A percentile compares a stretch with the other conserved stretches of the same genome.
phyloP scores from a whole-genome alignment of 2,797 vertebrate species.

The Acanthopagrus latus region DNA sequence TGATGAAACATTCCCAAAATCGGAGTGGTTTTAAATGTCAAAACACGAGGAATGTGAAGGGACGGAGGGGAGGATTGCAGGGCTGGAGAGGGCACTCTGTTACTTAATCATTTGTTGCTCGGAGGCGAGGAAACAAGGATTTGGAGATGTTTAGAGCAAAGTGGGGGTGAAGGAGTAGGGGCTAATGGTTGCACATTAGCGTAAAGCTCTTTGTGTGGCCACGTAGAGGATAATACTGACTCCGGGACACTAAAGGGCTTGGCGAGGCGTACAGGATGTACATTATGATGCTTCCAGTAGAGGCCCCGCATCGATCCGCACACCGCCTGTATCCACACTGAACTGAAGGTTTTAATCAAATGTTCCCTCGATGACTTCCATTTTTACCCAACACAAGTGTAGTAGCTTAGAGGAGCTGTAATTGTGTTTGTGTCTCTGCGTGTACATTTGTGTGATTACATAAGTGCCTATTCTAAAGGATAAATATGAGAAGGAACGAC shows the following conservation, averaged over 20 bases:
- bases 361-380: slow-evolving; percentile 21
- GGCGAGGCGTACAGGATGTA: slow-evolving; percentile 65
- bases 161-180: slow-evolving; percentile 28
- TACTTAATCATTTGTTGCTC: slow-evolving; percentile 44
- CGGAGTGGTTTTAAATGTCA: slow-evolving; percentile 26
- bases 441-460: background rate
- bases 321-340: background rate
- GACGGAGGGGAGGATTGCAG: slow-evolving; percentile 11
- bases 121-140: slow-evolving; percentile 34
- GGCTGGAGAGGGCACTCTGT: slow-evolving; percentile 38
- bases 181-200: slow-evolving; percentile 76
- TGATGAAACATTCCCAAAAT: slow-evolving; percentile 11
- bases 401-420: background rate
- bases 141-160: slow-evolving; percentile 53
- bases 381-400: slow-evolving; percentile 7
- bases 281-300: slow-evolving; percentile 58
- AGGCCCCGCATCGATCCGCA: slow-evolving; percentile 49
- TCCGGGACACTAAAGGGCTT: slow-evolving; percentile 28
- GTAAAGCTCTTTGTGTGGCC: slow-evolving; percentile 60
- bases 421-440: slow-evolving; percentile 19
- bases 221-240: slow-evolving; percentile 47
- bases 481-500: slow-evolving; percentile 24
- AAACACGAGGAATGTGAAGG: slow-evolving; percentile 11
- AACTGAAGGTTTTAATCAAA: slow-evolving; percentile 35
- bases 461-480: slow-evolving; percentile 10